Percentiles rank a stretch among this genome's conserved stretches.
Evolutionary conservation across 1,140 invertebrate species (phyloP).

Genomic region (Coptotermes formosanus): DNA sequence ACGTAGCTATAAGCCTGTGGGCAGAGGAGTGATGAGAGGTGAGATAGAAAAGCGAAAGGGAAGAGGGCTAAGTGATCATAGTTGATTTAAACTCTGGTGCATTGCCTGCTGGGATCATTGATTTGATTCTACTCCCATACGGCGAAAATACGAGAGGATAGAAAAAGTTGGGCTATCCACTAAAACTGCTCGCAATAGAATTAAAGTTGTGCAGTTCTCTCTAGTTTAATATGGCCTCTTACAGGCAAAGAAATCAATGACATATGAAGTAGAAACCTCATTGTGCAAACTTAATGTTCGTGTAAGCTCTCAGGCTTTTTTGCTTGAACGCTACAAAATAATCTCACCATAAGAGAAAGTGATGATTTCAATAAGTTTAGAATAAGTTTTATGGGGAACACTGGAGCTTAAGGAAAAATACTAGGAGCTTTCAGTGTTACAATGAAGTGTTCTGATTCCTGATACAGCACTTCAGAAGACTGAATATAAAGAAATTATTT

Average conservation of each 20-base stretch:
- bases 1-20: neutral
- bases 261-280: neutral
- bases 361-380: too few species aligned
- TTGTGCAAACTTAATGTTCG: too few species aligned
- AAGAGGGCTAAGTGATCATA: neutral
- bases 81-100: neutral
- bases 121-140: neutral
- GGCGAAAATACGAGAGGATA: neutral
- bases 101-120: neutral
- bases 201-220: neutral
- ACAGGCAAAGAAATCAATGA: neutral
- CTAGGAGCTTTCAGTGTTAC: too few species aligned
- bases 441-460: too few species aligned
- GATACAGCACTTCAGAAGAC: too few species aligned
- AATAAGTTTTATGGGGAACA: too few species aligned
- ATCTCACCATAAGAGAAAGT: too few species aligned
- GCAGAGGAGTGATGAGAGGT: neutral
- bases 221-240: neutral
- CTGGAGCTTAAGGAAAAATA: too few species aligned
- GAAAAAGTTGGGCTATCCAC: neutral
- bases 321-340: too few species aligned
- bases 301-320: too few species aligned
- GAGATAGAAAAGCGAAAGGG: conserved; percentile 8
- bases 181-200: neutral
- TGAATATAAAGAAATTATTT: too few species aligned